Conservation (phyloP, 2,888 invertebrate species). For the Lacanobia wlatinum region DNA sequence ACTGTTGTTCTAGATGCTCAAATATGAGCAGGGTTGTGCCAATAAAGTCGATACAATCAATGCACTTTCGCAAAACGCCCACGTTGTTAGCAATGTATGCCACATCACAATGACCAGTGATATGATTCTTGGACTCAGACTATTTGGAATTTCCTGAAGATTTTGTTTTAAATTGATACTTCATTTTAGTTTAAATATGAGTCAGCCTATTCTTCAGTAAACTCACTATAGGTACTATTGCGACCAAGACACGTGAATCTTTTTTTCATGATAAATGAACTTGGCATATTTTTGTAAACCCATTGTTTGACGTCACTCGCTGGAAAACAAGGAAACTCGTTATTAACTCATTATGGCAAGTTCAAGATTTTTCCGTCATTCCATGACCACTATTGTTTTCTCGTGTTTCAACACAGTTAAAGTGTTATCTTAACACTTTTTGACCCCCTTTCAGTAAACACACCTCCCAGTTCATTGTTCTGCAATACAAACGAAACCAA, state of each 20-base stretch:
- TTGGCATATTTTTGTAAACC: conserved; percentile 21
- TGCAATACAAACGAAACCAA: conserved; percentile 20
- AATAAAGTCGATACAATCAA: conserved; percentile 46
- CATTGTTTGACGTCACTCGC: conserved; percentile 38
- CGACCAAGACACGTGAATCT: neutral
- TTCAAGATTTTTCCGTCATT: conserved; percentile 55
- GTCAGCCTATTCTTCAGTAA: conserved; percentile 5
- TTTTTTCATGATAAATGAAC: conserved; percentile 35
- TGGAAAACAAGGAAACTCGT: conserved; percentile 38
- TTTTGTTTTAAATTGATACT: neutral
- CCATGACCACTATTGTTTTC: conserved; percentile 35
- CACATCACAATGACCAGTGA: conserved; percentile 26
- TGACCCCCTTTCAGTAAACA: conserved; percentile 20
- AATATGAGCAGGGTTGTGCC: conserved; percentile 34
- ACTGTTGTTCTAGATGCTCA: conserved; percentile 33
- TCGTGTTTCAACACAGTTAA: conserved; percentile 29
- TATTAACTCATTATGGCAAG: conserved; percentile 17
- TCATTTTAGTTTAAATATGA: neutral
- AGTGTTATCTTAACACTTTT: conserved; percentile 26
- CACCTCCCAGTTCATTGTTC: conserved; percentile 23
- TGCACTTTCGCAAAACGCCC: conserved; percentile 56
- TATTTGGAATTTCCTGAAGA: neutral
- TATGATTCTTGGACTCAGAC: conserved; percentile 11
- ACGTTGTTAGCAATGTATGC: conserved; percentile 42
- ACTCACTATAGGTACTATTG: neutral